These are phyloP conservation scores for Ctenicera cuprea DNA, from an alignment of 2,888 invertebrate species.

Conservation along the genomic window DNA sequence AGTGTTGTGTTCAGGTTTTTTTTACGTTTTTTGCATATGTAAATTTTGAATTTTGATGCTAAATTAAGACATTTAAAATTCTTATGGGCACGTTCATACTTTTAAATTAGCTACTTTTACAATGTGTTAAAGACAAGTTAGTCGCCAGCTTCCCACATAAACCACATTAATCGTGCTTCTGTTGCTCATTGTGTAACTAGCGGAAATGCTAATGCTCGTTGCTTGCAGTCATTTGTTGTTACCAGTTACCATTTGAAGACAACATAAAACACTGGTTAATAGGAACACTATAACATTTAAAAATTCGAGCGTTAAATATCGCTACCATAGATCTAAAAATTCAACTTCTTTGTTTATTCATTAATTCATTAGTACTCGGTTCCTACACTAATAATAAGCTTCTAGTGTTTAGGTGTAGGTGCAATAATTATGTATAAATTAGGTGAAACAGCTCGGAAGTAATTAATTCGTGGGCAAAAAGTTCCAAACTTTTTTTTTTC, in stretches of 20 bases:
- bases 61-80: constrained; percentile 23
- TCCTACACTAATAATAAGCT: no score
- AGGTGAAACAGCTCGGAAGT: no score
- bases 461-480: no score
- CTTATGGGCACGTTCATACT: constrained; percentile 9
- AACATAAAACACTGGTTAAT: no score
- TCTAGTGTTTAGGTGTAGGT: no score
- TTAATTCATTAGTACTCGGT: no score
- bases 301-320: no score
- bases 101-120: constrained; percentile 35
- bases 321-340: no score
- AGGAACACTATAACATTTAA: no score
- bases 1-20: not conserved
- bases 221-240: constrained; percentile 33
- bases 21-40: not conserved
- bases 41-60: not conserved
- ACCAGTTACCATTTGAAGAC: not conserved
- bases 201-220: constrained; percentile 36
- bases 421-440: no score
- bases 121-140: constrained; percentile 33
- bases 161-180: constrained; percentile 38
- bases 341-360: no score
- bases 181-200: constrained; percentile 28
- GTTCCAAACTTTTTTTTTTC: no score
- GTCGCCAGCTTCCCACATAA: constrained; percentile 38